Conservation (phyloP, 2,888 invertebrate genomes). For the Melieria crassipennis region DNA sequence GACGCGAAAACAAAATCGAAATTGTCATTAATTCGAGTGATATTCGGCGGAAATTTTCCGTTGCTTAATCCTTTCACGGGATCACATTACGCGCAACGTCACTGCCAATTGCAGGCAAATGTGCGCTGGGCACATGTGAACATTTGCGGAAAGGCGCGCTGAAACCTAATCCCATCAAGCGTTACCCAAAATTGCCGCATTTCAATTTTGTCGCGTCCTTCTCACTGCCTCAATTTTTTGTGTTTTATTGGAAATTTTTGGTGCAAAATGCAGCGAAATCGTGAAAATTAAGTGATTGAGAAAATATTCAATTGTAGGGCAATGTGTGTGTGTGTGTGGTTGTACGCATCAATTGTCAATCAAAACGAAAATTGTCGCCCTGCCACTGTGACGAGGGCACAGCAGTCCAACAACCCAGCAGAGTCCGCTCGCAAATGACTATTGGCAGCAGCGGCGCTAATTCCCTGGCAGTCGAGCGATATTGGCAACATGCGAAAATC, state of each 20-base stretch:
- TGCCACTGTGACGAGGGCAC: constrained; percentile 17
- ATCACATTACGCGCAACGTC: constrained; percentile 22
- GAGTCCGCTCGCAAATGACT: not conserved
- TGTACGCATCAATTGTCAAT: constrained; percentile 58
- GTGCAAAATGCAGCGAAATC: constrained; percentile 42
- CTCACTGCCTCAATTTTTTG: constrained; percentile 20
- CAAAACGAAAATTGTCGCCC: constrained; percentile 45
- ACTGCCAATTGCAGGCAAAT: constrained; percentile 35
- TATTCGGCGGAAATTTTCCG: constrained; percentile 12
- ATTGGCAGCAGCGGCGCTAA: constrained; percentile 54
- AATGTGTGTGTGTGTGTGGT: constrained; percentile 19
- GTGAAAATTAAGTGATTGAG: constrained; percentile 62
- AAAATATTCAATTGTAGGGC: constrained; percentile 64
- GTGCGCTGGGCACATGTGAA: constrained; percentile 16
- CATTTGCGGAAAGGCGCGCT: constrained; percentile 28
- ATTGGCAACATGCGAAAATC: constrained; percentile 60
- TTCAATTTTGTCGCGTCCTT: constrained; percentile 33
- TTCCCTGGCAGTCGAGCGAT: constrained; percentile 45
- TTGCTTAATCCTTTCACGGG: constrained; percentile 57
- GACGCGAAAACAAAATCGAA: constrained; percentile 21
- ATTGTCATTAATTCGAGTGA: not conserved
- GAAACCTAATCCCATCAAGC: constrained; percentile 64
- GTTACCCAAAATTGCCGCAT: constrained; percentile 41
- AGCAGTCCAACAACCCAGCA: constrained; percentile 13
- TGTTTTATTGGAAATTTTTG: constrained; percentile 31